A percentile compares a stretch with the other conserved stretches of the same genome.
Evolutionary conservation across 2,113 vertebrate species (phyloP).

Genomic region (Dasyornis broadbenti): DNA sequence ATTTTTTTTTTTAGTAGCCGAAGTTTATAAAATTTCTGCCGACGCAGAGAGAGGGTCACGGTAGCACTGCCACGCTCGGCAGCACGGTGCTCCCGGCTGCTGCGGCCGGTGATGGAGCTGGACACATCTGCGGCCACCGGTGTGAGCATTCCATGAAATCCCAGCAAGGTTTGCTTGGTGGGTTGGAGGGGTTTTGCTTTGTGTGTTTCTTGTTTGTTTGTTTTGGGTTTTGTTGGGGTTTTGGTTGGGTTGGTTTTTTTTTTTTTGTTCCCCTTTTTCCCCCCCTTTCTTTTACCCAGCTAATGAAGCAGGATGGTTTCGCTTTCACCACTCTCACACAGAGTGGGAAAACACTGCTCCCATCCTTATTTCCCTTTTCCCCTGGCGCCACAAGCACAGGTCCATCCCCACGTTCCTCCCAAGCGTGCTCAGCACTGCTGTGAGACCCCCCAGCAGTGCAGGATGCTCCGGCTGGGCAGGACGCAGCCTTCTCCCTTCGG

Average conservation of each 20-base stretch:
- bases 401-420: neutral
- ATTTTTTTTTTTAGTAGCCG: conserved; percentile 50
- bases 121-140: conserved; percentile 6
- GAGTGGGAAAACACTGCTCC: neutral
- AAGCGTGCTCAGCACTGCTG: neutral
- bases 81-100: neutral
- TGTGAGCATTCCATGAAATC: neutral
- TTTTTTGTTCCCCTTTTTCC: neutral
- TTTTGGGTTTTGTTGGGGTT: neutral
- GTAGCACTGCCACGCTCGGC: neutral
- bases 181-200: neutral
- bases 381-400: neutral
- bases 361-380: neutral
- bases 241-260: neutral
- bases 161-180: neutral
- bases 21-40: conserved; percentile 69
- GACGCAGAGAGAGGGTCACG: neutral
- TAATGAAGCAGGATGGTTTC: neutral
- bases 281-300: neutral
- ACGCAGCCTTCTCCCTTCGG: neutral
- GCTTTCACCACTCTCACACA: neutral
- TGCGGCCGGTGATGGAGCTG: neutral
- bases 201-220: neutral
- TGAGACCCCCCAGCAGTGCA: neutral
- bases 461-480: neutral